Percentiles rank a stretch among this genome's conserved stretches.
Conservation (phyloP, 2,888 invertebrate species). For the Arctia plantaginis region DNA sequence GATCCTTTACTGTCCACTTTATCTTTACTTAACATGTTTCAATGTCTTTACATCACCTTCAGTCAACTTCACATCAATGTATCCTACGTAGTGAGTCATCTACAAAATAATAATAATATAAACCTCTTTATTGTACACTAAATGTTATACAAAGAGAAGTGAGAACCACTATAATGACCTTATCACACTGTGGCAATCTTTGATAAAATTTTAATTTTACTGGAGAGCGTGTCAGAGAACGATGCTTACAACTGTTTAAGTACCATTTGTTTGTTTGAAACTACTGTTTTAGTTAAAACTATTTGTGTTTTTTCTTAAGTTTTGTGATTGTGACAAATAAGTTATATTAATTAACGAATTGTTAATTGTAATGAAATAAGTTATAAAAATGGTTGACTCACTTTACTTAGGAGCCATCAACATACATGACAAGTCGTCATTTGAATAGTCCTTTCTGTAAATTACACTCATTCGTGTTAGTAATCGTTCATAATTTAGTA, state of each 20-base stretch:
- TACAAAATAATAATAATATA: no score
- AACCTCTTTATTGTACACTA: no score
- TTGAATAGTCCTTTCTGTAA: constrained; percentile 23
- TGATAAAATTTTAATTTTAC: no score
- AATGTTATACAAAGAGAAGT: no score
- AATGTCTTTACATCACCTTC: neutral
- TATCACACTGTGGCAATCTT: no score
- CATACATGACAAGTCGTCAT: neutral
- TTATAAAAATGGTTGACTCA: neutral
- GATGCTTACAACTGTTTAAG: no score
- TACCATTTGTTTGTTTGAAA: neutral
- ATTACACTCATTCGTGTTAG: constrained; percentile 22
- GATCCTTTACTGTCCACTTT: neutral
- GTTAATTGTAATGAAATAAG: no score
- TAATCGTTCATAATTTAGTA: constrained; percentile 32
- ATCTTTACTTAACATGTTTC: neutral
- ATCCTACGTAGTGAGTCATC: neutral
- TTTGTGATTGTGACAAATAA: neutral
- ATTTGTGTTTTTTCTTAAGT: no score
- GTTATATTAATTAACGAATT: neutral
- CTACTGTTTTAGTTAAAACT: no score
- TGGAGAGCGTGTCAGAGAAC: no score
- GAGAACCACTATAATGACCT: no score
- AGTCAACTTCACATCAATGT: neutral
- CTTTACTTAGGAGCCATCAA: neutral